These are phyloP conservation scores for Rissa tridactyla DNA, from an alignment of 2,113 vertebrate genomes.

Conservation along the genomic window DNA sequence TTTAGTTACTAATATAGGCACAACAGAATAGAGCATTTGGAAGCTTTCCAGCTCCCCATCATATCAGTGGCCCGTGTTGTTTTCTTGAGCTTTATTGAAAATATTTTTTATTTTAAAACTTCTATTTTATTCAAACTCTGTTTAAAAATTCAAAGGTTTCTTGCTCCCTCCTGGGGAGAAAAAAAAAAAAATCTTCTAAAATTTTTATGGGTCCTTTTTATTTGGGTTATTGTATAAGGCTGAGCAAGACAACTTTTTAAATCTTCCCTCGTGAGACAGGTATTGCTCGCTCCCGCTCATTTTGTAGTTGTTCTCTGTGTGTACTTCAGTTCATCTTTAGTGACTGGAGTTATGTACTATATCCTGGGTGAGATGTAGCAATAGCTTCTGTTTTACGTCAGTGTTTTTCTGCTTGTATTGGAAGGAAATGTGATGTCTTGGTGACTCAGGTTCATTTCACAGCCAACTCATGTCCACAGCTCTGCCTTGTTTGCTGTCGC, in stretches of 20 bases:
- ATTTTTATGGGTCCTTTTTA: not conserved
- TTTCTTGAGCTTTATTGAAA: not conserved
- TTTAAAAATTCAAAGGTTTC: constrained; percentile 16
- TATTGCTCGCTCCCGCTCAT: not conserved
- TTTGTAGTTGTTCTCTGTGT: not conserved
- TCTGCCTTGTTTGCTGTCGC: not conserved
- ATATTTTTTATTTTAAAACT: not conserved
- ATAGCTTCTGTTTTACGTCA: not conserved
- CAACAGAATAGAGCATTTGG: not conserved
- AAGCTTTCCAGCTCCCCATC: not conserved
- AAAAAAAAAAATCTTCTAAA: not conserved
- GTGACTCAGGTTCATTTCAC: not conserved
- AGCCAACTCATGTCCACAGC: not conserved
- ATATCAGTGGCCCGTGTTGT: not conserved
- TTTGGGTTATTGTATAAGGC: not conserved
- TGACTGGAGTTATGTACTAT: not conserved
- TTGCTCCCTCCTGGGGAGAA: not conserved
- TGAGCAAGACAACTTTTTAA: not conserved
- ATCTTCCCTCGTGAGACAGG: not conserved
- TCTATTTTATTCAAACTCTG: not conserved
- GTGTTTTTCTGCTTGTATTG: not conserved
- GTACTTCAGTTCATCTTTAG: not conserved
- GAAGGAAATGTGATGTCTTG: not conserved
- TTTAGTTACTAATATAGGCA: not conserved
- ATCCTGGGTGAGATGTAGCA: not conserved